phyloP scores from a whole-genome alignment of 2,113 vertebrate species.

The Diphyllodes magnificus region DNA sequence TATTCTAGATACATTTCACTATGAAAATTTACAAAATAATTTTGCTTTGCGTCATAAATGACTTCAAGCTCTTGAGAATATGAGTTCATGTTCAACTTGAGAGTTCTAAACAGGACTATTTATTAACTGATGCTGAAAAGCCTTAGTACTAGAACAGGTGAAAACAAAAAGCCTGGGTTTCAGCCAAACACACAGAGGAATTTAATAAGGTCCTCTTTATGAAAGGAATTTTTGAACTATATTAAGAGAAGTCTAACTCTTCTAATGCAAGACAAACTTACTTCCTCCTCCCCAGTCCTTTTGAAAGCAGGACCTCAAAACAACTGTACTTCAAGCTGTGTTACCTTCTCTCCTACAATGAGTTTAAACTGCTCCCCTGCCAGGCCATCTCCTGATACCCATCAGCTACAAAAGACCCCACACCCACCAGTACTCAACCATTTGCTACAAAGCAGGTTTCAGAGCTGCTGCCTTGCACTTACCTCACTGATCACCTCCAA shows the following conservation, averaged over 20 bases:
- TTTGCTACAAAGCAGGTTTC: background rate
- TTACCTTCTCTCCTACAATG: background rate
- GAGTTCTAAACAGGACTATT: background rate
- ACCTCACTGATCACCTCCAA: background rate
- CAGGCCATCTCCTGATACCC: background rate
- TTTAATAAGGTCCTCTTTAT: background rate
- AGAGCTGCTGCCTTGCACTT: background rate
- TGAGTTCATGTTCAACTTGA: background rate
- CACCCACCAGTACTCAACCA: background rate
- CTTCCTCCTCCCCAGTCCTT: background rate
- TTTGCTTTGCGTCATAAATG: background rate
- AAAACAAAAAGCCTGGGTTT: background rate
- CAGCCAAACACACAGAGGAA: background rate
- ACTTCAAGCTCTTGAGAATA: background rate
- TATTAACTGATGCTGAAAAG: background rate
- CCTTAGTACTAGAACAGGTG: background rate
- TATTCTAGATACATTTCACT: background rate
- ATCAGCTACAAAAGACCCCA: background rate
- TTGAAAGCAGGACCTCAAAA: background rate
- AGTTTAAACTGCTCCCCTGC: background rate
- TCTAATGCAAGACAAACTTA: background rate
- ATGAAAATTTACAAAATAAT: background rate
- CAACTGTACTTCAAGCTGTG: background rate
- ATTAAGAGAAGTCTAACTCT: background rate
- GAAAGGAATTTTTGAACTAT: background rate